Base-by-base conservation (phyloP, 2,797 vertebrate species). In the Yasuhikotakia modesta region DNA sequence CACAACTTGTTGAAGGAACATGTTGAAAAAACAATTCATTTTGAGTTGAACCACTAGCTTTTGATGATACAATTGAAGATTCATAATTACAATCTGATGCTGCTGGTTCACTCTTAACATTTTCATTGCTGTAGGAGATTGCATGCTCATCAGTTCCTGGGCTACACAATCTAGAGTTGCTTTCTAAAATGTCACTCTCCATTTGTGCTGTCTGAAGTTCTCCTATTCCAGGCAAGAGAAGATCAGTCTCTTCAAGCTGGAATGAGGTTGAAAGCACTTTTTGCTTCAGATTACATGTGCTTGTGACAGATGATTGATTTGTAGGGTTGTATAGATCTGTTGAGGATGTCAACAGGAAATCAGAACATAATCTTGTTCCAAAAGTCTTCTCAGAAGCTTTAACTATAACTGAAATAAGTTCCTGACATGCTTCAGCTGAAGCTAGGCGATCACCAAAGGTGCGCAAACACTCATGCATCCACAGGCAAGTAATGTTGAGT, bases 391-490 rank as follows among this genome's bases (percentile, higher is more conserved):
- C 81, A 75, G 93, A 92, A 12, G 90, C 87, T 21, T 86, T 73
- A 64, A 85, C 77, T 81, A 63, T 63, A 63, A 63, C 17, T n/a
- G 48, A 50, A 50, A 94, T 88, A 35, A 94, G 89, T 55, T 72
- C 67, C 61, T 86, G 84, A 0, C 65, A 86, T 63, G 95, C 93
- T 1, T 82, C 79, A 8, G 87, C 81, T 6, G 90, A 90, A 74
- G 85, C 81, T 17, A 96, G 84, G 2, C 91, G 89, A 75, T 97
- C 95, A 50, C 89, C 82, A 53, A 96, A 96, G 0, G 91, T 95
- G 6, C 93, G 94, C 84, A 94, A 87, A 70, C 94, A 92, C 85
- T 97, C 96, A 0, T 96, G 95, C 85, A 94, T 88, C 96, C 96
- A 97, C 5, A 97, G 91, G 11, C 88, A 91, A 7, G 87, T 73